Conservation (phyloP, 2,888 invertebrate species). For the Mimas tiliae region DNA sequence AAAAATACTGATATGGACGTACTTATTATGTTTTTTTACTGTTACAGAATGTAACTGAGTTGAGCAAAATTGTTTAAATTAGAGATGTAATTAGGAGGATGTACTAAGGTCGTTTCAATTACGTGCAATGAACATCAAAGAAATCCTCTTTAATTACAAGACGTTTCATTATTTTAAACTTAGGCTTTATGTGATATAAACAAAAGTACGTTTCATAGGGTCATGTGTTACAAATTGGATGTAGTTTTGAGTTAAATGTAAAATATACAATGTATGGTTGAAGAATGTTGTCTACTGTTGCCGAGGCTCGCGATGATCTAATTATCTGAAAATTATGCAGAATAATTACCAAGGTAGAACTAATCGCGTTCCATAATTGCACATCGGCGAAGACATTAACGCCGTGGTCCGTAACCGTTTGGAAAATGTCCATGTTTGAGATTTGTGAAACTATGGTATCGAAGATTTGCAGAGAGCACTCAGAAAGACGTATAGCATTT, state of each 20-base stretch:
- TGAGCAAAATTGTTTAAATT: slow-evolving; percentile 6
- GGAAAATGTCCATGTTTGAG: slow-evolving; percentile 16
- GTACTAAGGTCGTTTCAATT: slow-evolving; percentile 15
- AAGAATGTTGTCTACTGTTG: background rate
- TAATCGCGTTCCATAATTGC: slow-evolving; percentile 19
- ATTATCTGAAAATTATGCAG: slow-evolving; percentile 18
- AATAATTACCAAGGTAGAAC: slow-evolving; percentile 23
- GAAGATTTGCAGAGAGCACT: background rate
- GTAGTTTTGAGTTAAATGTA: background rate
- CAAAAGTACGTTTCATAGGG: background rate
- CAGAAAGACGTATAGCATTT: background rate
- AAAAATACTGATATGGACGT: background rate
- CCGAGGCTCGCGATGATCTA: slow-evolving; percentile 3
- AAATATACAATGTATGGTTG: slow-evolving; percentile 4
- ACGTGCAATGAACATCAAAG: slow-evolving; percentile 10
- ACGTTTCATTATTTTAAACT: background rate
- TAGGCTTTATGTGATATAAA: background rate
- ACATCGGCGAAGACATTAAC: slow-evolving; percentile 11
- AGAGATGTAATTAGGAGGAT: slow-evolving; percentile 12
- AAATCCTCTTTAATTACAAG: slow-evolving; percentile 1
- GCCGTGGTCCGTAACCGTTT: slow-evolving; percentile 11
- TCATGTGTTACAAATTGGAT: background rate
- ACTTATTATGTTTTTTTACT: background rate
- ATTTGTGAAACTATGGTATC: slow-evolving; percentile 8
- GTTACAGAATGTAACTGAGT: background rate